A percentile compares a stretch with the other conserved stretches of the same genome.
Evolutionary conservation across 2,797 vertebrate species (phyloP).

Genomic region (Rhinichthys osculus): DNA sequence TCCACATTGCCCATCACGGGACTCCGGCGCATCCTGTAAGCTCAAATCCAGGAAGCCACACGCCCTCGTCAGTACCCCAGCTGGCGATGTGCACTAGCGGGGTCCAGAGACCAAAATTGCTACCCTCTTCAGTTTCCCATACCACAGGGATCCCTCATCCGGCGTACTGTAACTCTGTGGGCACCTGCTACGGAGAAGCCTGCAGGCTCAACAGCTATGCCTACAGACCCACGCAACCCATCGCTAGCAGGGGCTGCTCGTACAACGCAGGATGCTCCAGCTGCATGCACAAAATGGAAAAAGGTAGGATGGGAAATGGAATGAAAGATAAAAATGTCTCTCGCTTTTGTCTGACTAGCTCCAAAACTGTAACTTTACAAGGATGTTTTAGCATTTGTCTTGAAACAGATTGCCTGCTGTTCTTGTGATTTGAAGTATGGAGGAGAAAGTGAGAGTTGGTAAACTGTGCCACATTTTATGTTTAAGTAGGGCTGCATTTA

Average conservation of each 20-base stretch:
- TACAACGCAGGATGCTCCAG: slow-evolving; percentile 80
- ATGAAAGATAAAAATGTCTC: slow-evolving; percentile 25
- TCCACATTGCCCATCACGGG: slow-evolving; percentile 80
- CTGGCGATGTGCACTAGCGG: slow-evolving; percentile 76
- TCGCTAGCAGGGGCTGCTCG: slow-evolving; percentile 82
- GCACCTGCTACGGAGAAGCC: slow-evolving; percentile 87
- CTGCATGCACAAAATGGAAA: slow-evolving; percentile 88
- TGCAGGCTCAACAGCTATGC: slow-evolving; percentile 82
- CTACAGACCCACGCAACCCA: slow-evolving; percentile 85
- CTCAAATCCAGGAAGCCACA: slow-evolving; percentile 77
- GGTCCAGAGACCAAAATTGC: slow-evolving; percentile 79
- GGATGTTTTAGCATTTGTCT: neutral
- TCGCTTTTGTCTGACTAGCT: slow-evolving; percentile 1
- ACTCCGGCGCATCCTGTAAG: slow-evolving; percentile 73
- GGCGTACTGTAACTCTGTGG: slow-evolving; percentile 88
- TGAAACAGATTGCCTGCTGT: neutral
- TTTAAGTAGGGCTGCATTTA: neutral
- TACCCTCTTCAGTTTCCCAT: slow-evolving; percentile 78
- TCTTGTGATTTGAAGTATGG: slow-evolving; percentile 6
- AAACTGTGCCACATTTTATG: neutral
- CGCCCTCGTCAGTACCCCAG: slow-evolving; percentile 65
- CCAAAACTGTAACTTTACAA: slow-evolving; percentile 12
- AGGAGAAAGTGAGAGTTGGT: neutral
- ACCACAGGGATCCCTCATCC: slow-evolving; percentile 87
- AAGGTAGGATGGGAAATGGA: slow-evolving; percentile 81